A percentile compares a stretch with the other conserved stretches of the same genome.
Conservation (phyloP, 2,888 invertebrate genomes). For the Incurvaria masculella region DNA sequence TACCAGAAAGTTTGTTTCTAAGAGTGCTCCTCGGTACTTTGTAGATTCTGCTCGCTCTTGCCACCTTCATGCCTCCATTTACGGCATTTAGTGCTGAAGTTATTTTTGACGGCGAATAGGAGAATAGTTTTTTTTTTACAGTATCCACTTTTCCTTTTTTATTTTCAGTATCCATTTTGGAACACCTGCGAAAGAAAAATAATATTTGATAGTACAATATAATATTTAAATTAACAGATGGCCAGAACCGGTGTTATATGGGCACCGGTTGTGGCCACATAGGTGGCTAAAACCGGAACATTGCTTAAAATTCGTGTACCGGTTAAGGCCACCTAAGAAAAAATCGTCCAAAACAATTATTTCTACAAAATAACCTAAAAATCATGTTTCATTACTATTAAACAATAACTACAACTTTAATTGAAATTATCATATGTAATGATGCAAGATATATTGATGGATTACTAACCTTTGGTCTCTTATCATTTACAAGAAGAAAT, state of each 20-base stretch:
- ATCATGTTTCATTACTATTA: background rate
- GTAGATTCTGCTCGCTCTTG: background rate
- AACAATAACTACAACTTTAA: background rate
- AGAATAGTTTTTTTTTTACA: background rate
- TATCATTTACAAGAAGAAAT: background rate
- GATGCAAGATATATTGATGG: background rate
- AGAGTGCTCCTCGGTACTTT: background rate
- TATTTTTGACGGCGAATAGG: background rate
- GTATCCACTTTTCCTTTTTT: background rate
- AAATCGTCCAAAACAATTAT: background rate
- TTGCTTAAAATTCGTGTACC: background rate
- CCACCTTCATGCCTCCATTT: background rate
- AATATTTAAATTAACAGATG: background rate
- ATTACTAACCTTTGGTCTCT: background rate
- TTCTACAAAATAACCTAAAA: background rate
- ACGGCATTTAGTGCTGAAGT: background rate
- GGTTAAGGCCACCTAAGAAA: background rate
- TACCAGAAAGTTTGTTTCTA: background rate
- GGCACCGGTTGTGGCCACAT: background rate
- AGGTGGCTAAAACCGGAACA: background rate
- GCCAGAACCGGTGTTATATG: background rate
- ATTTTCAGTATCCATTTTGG: background rate
- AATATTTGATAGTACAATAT: too few species aligned
- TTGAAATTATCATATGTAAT: background rate
- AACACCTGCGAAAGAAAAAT: too few species aligned